These are phyloP conservation scores for Vulpes lagopus DNA, from an alignment of 2,113 vertebrate genomes.

Conservation along the genomic window DNA sequence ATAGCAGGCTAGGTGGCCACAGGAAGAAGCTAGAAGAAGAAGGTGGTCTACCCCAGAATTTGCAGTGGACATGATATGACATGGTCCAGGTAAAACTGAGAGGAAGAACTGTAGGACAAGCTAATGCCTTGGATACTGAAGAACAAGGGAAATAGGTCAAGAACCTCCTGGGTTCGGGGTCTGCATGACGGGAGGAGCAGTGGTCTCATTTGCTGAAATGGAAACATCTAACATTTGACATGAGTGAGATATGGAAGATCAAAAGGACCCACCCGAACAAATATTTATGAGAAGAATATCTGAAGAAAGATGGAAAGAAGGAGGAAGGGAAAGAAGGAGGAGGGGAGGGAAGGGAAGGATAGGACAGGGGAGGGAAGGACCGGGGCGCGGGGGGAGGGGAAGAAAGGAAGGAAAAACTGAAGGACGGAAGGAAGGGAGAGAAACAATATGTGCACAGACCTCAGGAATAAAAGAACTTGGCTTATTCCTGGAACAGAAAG, in stretches of 20 bases:
- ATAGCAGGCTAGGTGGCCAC: not conserved
- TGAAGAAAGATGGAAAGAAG: not conserved
- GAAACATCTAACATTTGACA: not conserved
- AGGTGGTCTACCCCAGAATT: not conserved
- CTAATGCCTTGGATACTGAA: not conserved
- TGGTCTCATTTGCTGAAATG: not conserved
- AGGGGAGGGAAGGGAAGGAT: too few species aligned
- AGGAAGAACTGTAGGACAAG: not conserved
- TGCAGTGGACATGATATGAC: not conserved
- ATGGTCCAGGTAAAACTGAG: not conserved
- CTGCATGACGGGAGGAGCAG: not conserved
- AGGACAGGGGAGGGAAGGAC: rapidly evolving
- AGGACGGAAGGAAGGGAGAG: not conserved
- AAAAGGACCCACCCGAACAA: not conserved
- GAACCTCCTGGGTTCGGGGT: not conserved
- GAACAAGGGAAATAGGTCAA: not conserved
- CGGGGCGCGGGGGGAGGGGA: too few species aligned
- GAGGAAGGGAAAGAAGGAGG: not conserved
- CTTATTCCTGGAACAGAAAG: not conserved
- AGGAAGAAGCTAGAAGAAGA: not conserved
- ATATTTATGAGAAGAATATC: not conserved
- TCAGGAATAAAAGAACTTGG: not conserved
- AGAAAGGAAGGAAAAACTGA: too few species aligned
- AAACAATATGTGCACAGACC: not conserved
- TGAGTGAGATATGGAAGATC: not conserved